Conservation (phyloP, 2,888 invertebrate species). For the Dione vanillae region DNA sequence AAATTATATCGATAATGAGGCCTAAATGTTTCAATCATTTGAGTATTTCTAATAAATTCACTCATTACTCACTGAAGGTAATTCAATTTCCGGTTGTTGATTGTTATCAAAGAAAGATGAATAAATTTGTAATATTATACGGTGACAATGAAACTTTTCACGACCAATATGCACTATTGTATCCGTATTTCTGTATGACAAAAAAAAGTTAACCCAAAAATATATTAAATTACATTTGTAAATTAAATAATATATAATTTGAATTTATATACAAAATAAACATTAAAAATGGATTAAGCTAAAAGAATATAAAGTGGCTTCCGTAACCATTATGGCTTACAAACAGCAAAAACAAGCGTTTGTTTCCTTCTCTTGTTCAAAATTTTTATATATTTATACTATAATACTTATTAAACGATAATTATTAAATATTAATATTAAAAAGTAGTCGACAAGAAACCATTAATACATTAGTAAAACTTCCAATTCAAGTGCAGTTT, state of each 20-base stretch:
- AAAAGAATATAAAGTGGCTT: too few relatives aligned
- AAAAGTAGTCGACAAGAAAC: neutral
- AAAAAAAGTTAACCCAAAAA: conserved; percentile 9
- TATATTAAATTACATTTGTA: too few relatives aligned
- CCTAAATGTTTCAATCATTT: neutral
- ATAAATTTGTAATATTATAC: conserved; percentile 88
- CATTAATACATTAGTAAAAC: neutral
- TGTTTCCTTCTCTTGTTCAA: too few relatives aligned
- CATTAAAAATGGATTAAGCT: too few relatives aligned
- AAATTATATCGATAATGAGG: neutral
- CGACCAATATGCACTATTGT: conserved; percentile 86
- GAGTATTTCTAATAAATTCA: neutral
- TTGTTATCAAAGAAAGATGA: conserved; percentile 86
- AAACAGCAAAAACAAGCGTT: too few relatives aligned
- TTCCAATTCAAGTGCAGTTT: neutral
- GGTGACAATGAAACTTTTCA: conserved; percentile 88
- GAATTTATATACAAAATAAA: too few relatives aligned
- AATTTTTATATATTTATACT: too few relatives aligned
- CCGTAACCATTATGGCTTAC: too few relatives aligned
- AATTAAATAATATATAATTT: too few relatives aligned
- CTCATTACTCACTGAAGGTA: conserved; percentile 67
- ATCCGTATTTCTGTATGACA: conserved; percentile 85
- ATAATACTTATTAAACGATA: too few relatives aligned
- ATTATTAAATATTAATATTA: neutral
- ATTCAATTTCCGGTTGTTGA: conserved; percentile 63